Conservation (phyloP, 1,140 invertebrate species). For the Liolophura sinensis region DNA sequence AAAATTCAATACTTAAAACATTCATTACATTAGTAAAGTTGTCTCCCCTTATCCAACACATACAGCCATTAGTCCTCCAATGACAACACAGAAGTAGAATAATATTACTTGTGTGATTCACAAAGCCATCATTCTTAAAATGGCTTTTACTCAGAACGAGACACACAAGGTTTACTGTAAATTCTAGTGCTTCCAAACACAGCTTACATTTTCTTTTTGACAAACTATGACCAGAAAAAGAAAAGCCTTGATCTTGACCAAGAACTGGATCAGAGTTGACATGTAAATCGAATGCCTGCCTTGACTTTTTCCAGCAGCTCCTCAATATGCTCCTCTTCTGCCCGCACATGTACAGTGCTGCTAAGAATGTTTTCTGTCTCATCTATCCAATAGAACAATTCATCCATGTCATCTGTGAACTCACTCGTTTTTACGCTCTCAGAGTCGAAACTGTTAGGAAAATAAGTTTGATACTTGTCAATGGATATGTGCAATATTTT, state of each 20-base stretch:
- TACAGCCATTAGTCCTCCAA: too few relatives aligned
- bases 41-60: too few relatives aligned
- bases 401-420: conserved; percentile 56
- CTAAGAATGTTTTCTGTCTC: conserved; percentile 64
- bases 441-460: conserved; percentile 36
- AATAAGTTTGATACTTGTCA: too few relatives aligned
- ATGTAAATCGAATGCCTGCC: conserved; percentile 55
- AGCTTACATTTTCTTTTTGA: not conserved
- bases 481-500: too few relatives aligned
- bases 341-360: conserved; percentile 66
- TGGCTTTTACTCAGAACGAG: too few relatives aligned
- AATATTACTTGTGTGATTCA: too few relatives aligned
- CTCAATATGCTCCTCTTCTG: conserved; percentile 66
- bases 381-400: conserved; percentile 57
- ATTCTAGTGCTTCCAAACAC: not conserved
- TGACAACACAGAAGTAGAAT: too few relatives aligned
- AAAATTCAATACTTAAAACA: too few relatives aligned
- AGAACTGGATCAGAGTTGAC: conserved; percentile 1
- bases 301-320: conserved; percentile 63
- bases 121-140: too few relatives aligned
- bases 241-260: too few relatives aligned
- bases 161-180: not conserved
- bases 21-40: too few relatives aligned
- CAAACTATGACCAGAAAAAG: too few relatives aligned
- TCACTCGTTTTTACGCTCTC: conserved; percentile 47